phyloP scores from a whole-genome alignment of 2,797 vertebrate genomes.

The Pangasius mekongensis region DNA sequence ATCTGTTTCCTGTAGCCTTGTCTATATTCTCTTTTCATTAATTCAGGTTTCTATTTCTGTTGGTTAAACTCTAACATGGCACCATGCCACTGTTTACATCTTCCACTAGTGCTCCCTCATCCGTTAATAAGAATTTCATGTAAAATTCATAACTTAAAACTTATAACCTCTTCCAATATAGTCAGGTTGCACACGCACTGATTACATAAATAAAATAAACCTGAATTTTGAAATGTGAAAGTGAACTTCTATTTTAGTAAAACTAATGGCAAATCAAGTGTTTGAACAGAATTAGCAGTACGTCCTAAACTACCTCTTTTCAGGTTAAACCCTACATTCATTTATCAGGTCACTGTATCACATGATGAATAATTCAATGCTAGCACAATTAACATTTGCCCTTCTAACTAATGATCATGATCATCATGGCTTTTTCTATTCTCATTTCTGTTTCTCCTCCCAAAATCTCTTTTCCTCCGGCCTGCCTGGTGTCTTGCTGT shows the following conservation, averaged over 20 bases:
- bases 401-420: not conserved
- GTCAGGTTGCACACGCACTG: not conserved
- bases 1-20: not conserved
- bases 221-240: not conserved
- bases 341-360: not conserved
- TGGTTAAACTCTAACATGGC: not conserved
- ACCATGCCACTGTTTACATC: not conserved
- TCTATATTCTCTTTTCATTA: not conserved
- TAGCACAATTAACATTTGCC: not conserved
- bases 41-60: not conserved
- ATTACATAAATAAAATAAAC: not conserved
- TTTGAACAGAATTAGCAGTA: not conserved
- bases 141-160: not conserved
- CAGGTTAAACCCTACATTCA: not conserved
- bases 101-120: not conserved
- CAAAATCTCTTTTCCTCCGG: slow-evolving; percentile 4
- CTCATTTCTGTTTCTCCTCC: not conserved
- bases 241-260: not conserved
- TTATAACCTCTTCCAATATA: not conserved
- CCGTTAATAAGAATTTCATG: not conserved
- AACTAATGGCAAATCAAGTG: not conserved
- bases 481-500: slow-evolving; percentile 34
- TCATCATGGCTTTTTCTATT: not conserved
- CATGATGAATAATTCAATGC: not conserved
- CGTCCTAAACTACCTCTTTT: not conserved